phyloP scores from a whole-genome alignment of 2,888 invertebrate genomes.

The Axea sp. region DNA sequence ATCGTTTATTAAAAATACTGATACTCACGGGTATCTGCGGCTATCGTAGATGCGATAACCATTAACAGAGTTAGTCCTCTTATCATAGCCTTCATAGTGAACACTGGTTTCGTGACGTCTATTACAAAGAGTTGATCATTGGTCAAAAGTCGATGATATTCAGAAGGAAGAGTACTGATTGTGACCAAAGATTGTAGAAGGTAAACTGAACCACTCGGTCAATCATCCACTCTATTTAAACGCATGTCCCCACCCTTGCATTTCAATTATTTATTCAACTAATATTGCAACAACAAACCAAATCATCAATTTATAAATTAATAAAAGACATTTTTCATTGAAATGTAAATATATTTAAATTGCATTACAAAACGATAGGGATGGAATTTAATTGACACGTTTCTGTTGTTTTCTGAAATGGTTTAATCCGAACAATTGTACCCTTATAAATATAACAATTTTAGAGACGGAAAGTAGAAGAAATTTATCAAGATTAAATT shows the following conservation, averaged over 20 bases:
- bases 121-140: constrained; percentile 29
- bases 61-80: constrained; percentile 47
- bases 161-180: constrained; percentile 40
- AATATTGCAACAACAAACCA: constrained; percentile 28
- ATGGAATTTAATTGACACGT: no score
- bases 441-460: no score
- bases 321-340: no score
- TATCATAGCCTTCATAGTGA: constrained; percentile 35
- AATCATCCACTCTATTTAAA: constrained; percentile 73
- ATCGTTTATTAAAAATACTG: no score
- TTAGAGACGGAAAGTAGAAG: no score
- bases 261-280: constrained; percentile 50
- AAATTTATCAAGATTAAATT: no score
- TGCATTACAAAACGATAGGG: no score
- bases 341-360: no score
- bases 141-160: constrained; percentile 31
- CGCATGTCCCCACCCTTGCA: constrained; percentile 66
- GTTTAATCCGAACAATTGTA: no score
- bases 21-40: constrained; percentile 66
- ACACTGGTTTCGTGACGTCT: constrained; percentile 31
- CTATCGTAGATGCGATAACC: constrained; percentile 22
- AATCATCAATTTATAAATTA: no score
- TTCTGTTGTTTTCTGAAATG: no score
- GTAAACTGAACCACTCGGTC: constrained; percentile 69
- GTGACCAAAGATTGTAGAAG: constrained; percentile 63